Conservation (phyloP, 2,888 invertebrate species). For the Chloroclystis v-ata region DNA sequence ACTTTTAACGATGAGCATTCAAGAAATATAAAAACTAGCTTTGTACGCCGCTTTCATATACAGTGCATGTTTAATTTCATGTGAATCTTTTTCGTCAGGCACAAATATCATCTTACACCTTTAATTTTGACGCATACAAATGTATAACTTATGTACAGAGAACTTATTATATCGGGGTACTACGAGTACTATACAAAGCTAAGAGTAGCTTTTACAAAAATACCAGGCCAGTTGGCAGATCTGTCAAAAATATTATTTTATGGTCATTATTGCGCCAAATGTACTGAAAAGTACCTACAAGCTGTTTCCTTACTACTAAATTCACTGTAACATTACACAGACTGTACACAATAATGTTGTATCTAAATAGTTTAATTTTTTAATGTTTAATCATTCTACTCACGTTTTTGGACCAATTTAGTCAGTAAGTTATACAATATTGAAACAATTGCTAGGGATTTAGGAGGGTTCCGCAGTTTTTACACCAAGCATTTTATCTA, state of each 20-base stretch:
- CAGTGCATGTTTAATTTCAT: slow-evolving; percentile 22
- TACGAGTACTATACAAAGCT: slow-evolving; percentile 15
- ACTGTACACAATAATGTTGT: slow-evolving; percentile 25
- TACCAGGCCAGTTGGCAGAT: slow-evolving; percentile 25
- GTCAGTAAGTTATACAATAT: slow-evolving; percentile 7
- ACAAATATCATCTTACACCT: slow-evolving; percentile 36
- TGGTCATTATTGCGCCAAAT: slow-evolving; percentile 16
- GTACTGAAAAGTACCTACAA: slow-evolving; percentile 18
- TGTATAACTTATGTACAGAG: slow-evolving; percentile 18
- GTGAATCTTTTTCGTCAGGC: slow-evolving; percentile 34
- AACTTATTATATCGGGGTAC: slow-evolving; percentile 9
- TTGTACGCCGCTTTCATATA: slow-evolving; percentile 30
- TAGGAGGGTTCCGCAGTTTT: slow-evolving; percentile 9
- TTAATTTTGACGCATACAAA: slow-evolving; percentile 26
- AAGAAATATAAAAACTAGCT: slow-evolving; percentile 42
- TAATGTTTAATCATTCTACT: slow-evolving; percentile 13
- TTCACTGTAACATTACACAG: slow-evolving; percentile 10
- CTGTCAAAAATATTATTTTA: slow-evolving; percentile 26
- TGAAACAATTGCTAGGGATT: slow-evolving; percentile 8
- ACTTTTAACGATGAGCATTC: slow-evolving; percentile 49
- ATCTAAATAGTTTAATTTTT: slow-evolving; percentile 17
- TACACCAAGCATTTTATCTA: slow-evolving; percentile 8
- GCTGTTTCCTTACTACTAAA: slow-evolving; percentile 23
- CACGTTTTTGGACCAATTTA: slow-evolving; percentile 20
- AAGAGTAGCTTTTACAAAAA: slow-evolving; percentile 29